Evolutionary conservation across 2,888 invertebrate genomes (phyloP), one percentile per base, ranked within the genome.

Genomic region (Liodrosophila aerea): DNA sequence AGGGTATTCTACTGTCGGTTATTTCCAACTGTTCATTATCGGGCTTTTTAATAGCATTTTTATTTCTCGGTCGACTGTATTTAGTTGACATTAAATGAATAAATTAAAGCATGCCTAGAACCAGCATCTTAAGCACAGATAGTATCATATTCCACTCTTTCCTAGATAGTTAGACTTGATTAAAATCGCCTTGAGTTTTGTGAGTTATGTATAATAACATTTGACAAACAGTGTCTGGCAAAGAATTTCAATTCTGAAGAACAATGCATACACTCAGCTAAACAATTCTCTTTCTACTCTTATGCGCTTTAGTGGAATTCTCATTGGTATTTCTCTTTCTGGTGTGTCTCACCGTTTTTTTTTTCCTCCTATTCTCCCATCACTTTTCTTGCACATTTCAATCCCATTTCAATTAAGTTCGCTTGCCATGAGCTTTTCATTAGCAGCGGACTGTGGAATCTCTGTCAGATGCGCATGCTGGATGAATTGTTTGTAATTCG

Each of bases 391-490:
- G 7, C 33, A 3, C 31, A 11, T 0, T 22, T 29, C 39, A 40
- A 50, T 74, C 16, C 53, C 34, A 60, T 76, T 69, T 71, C 71
- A 74, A 82, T 71, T 69, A 74, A 63, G 47, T 59, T 58, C 53
- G 59, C 56, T 64, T 69, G 72, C 36, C 54, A 53, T 54, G 29
- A 43, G 31, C 33, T 33, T 59, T 47, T 61, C 60, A 71, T 45
- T 57, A 37, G 33, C 45, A 53, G 30, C 22, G 29, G 41, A 52
- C 40, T 12, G 22, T 11, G 11, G 1, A 30, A 41, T 13, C 16
- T 27, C 46, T 3, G 33, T 7, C 47, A 33, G 9, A 12, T 9
- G 9, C 1, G 16, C 15, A 13, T 7, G 33, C 36, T 41, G 4
- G 12, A 18, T 40, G 13, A 46, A 41, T 34, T 22, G 8, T 7